A percentile compares a stretch with the other conserved stretches of the same genome.
These are phyloP conservation scores for Tragelaphus imberbis DNA, from an alignment of 2,113 vertebrate genomes.

Conservation along the genomic window DNA sequence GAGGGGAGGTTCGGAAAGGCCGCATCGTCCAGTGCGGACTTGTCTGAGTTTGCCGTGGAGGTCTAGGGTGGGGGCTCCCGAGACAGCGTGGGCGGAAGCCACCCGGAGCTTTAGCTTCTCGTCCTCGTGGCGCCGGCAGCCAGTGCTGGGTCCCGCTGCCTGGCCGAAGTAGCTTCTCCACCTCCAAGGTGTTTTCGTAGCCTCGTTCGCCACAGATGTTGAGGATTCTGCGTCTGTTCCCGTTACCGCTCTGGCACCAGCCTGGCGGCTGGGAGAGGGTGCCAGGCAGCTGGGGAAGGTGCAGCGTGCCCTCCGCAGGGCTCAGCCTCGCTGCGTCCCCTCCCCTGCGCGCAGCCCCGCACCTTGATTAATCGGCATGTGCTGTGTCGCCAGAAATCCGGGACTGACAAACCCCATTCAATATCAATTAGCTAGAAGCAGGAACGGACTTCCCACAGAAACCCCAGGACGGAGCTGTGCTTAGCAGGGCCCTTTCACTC, in stretches of 20 bases:
- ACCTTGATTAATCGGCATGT: conserved; percentile 52
- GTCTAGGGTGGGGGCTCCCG: neutral
- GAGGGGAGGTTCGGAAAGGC: neutral
- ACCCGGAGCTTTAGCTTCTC: neutral
- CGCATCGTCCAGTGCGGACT: rapidly evolving
- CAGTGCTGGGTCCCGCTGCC: neutral
- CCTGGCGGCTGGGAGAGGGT: neutral
- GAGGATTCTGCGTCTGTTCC: neutral
- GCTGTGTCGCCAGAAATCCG: conserved; percentile 13
- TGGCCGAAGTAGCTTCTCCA: neutral
- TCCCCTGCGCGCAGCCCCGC: conserved; percentile 2
- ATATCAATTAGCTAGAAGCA: conserved; percentile 52
- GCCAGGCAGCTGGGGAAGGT: conserved; percentile 9
- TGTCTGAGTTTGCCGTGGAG: neutral
- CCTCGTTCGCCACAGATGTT: neutral
- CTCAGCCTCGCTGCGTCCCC: neutral
- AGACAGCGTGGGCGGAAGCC: neutral
- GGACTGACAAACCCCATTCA: conserved; percentile 42
- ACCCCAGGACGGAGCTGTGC: neutral
- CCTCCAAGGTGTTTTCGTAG: neutral
- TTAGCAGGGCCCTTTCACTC: conserved; percentile 27
- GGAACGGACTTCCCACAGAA: conserved; percentile 44
- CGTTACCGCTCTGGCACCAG: neutral
- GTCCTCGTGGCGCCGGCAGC: neutral
- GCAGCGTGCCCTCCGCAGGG: neutral